These are phyloP conservation scores for Stomorhina lunata DNA, from an alignment of 2,888 invertebrate genomes.

Conservation along the genomic window DNA sequence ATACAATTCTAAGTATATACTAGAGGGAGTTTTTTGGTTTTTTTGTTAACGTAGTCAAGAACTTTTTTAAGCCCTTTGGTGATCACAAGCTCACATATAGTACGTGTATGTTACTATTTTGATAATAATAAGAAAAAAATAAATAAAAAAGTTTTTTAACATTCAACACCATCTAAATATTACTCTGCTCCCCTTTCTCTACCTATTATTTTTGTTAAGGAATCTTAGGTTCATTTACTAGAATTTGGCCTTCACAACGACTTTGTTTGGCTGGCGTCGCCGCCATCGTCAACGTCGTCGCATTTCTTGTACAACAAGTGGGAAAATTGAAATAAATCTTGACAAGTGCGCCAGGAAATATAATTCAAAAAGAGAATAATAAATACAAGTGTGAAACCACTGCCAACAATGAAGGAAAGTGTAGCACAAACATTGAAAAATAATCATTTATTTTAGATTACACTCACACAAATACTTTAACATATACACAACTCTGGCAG, in stretches of 20 bases:
- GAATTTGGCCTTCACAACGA: background rate
- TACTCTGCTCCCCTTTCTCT: background rate
- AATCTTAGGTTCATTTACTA: conserved; percentile 24
- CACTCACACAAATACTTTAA: background rate
- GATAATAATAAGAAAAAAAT: conserved; percentile 39
- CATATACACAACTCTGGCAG: background rate
- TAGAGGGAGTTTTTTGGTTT: background rate
- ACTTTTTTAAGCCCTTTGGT: conserved; percentile 48
- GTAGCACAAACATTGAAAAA: conserved; percentile 19
- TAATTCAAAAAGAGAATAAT: conserved; percentile 64
- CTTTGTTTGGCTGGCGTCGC: background rate
- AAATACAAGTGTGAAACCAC: conserved; percentile 63
- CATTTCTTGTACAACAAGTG: conserved; percentile 60
- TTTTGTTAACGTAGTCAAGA: background rate
- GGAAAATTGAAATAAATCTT: conserved; percentile 65
- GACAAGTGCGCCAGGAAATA: conserved; percentile 63
- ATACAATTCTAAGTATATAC: background rate
- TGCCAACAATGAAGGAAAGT: conserved; percentile 39
- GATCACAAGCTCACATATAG: conserved; percentile 30
- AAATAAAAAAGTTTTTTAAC: background rate
- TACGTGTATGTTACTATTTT: conserved; percentile 57
- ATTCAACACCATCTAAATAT: conserved; percentile 21
- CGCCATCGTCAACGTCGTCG: background rate
- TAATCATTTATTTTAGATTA: conserved; percentile 21
- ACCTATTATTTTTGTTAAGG: background rate